Evolutionary conservation across 2,797 vertebrate species (phyloP).

Genomic region (Gobio occitaniae): DNA sequence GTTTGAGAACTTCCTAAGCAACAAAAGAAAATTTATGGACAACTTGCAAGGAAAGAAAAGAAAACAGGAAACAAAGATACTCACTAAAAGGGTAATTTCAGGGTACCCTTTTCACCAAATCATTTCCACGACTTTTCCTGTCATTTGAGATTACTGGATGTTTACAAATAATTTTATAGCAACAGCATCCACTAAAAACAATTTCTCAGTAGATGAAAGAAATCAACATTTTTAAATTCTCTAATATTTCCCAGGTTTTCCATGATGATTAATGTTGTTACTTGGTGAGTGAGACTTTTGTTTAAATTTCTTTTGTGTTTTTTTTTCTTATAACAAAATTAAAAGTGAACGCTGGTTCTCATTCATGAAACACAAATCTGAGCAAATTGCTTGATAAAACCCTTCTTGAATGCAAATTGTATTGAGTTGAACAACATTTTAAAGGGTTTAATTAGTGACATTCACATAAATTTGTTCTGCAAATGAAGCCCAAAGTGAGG

Average conservation of each 20-base stretch:
- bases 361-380: not conserved
- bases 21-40: not conserved
- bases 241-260: not conserved
- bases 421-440: not conserved
- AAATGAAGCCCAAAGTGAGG: not conserved
- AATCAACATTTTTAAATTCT: not conserved
- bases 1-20: not conserved
- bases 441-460: not conserved
- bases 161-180: no score
- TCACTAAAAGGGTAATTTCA: not conserved
- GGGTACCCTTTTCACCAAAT: not conserved
- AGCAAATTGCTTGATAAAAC: not conserved
- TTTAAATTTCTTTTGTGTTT: not conserved
- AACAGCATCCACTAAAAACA: not conserved
- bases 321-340: not conserved
- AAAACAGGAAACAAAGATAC: not conserved
- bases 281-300: not conserved
- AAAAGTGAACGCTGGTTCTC: not conserved
- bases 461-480: not conserved
- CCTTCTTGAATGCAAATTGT: not conserved
- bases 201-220: not conserved
- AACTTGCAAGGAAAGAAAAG: not conserved
- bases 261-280: not conserved
- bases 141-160: not conserved
- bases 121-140: not conserved